Evolutionary conservation across 2,113 vertebrate genomes (phyloP).

Genomic region (Cavia aperea): DNA sequence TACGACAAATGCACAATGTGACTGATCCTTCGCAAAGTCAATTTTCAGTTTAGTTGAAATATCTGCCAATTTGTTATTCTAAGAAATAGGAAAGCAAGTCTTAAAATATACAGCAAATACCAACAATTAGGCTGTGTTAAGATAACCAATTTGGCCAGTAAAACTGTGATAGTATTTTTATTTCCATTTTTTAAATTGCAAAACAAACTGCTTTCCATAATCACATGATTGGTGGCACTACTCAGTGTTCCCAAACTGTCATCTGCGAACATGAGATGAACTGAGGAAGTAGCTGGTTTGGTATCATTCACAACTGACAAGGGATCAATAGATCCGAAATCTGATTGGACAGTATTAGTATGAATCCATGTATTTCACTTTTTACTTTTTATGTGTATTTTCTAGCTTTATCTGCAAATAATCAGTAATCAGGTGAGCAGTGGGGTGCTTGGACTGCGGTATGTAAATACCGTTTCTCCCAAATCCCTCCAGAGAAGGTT

Average conservation of each 20-base stretch:
- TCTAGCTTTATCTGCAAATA: neutral
- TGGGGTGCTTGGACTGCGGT: neutral
- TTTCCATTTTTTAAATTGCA: neutral
- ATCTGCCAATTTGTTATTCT: slow-evolving; percentile 6
- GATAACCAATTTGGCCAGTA: neutral
- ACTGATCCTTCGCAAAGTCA: neutral
- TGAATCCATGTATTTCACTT: neutral
- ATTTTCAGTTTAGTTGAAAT: neutral
- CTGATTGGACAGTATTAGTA: neutral
- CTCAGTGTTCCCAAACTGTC: neutral
- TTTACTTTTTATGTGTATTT: neutral
- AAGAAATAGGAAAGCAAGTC: neutral
- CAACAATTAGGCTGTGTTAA: neutral
- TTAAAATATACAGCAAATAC: neutral
- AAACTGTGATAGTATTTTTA: neutral
- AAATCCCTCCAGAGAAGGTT: neutral
- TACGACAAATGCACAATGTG: neutral
- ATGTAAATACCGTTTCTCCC: neutral
- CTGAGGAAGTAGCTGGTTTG: neutral
- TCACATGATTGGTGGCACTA: neutral
- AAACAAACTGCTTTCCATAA: neutral
- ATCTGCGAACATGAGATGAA: neutral
- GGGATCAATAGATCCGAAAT: neutral
- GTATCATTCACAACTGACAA: neutral
- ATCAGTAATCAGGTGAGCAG: neutral